Evolutionary conservation across 2,888 invertebrate species (phyloP), one percentile per base, ranked within the genome.

Genomic region (Yponomeuta sedellus): DNA sequence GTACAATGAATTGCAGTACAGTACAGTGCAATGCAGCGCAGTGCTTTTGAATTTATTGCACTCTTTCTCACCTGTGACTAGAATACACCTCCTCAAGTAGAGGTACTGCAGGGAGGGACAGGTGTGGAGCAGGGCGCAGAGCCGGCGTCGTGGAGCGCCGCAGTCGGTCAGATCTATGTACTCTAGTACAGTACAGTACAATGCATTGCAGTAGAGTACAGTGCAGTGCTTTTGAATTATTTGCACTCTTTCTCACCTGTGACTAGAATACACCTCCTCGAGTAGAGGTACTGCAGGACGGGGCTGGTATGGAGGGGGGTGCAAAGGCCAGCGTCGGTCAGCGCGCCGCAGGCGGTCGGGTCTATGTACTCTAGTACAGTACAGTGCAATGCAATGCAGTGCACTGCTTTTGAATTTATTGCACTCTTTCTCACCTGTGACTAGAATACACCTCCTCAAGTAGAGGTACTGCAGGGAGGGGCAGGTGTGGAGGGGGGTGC

Each of bases 81-180:
- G 95, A 78, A 94, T 93, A 88, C 98, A 98, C 78, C 98, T 93
- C 73, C 98, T 92, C 68, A 98, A 92, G 86, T 97, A 98, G 64
- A 98, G 92, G 85, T 96, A 97, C 72, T 95, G 94, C 69, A 98
- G 91, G 73, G 97, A 96, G 0, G 97, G 96, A 83, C 97, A 98
- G 74, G 96, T 96, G 70, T 96, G 94, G 11, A 98, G 95, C 65
- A 97, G 94, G 62, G 96, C 93, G 73, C 96, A 94, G 16, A 98
- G 0, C 97, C 97, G 34, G 94, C 93, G 82, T 98, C 98, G 69
- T 59, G 98, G 93, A 20, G 94, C 93, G 67, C 94, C 93, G 79
- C 98, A 98, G 84, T 98, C 98, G 6, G 97, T 97, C 74, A 98
- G 92, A 88, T 98, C 98, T 71, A 98, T 92, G 83, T 96, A 96